Evolutionary conservation across 1,140 invertebrate genomes (phyloP).

Genomic region (Drosophila serrata): DNA sequence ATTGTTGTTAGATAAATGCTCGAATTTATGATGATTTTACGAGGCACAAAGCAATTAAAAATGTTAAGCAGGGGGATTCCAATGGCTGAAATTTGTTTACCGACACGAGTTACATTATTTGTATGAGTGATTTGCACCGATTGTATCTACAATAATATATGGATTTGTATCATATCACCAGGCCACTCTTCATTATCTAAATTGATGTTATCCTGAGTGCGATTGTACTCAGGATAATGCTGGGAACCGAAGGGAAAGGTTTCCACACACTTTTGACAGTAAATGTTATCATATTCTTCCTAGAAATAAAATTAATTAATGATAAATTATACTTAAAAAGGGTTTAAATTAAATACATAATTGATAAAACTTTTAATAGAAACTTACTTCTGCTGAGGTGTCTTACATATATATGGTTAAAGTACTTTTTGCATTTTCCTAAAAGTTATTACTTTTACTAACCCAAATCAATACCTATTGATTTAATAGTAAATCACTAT

Average conservation of each 20-base stretch:
- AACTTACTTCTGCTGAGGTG: too few species aligned
- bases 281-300: neutral
- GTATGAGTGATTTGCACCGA: neutral
- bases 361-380: too few species aligned
- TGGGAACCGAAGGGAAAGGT: neutral
- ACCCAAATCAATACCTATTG: too few species aligned
- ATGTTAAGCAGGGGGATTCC: constrained; percentile 13
- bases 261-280: neutral
- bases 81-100: neutral
- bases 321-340: neutral
- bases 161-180: constrained; percentile 6
- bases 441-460: too few species aligned
- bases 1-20: constrained; percentile 13
- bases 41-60: constrained; percentile 3
- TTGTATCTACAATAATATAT: constrained; percentile 1
- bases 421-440: too few species aligned
- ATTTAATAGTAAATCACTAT: too few species aligned
- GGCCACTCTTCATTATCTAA: constrained; percentile 3
- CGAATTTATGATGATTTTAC: constrained; percentile 14
- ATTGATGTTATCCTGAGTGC: constrained; percentile 10
- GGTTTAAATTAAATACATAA: neutral
- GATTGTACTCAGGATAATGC: neutral
- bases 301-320: neutral
- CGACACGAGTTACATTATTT: constrained; percentile 2
- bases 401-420: too few species aligned